Conservation (phyloP, 2,888 invertebrate genomes). For the Campopleginae sp. region DNA sequence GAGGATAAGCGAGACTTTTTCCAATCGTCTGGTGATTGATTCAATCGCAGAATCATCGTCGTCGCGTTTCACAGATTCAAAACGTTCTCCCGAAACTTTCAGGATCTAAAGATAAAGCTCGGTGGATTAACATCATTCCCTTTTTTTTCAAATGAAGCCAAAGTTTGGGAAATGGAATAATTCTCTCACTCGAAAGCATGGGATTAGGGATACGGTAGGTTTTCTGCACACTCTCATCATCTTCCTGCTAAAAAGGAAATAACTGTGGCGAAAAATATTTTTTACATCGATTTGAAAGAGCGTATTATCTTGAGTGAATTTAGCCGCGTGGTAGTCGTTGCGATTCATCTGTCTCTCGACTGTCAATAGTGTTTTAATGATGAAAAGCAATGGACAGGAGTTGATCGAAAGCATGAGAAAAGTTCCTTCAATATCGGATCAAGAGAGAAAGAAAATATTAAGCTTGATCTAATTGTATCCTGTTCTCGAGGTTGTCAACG, state of each 20-base stretch:
- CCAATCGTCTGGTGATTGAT: conserved; percentile 16
- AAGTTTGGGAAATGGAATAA: background rate
- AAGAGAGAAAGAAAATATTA: background rate
- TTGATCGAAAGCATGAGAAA: background rate
- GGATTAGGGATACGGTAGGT: background rate
- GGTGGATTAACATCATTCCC: background rate
- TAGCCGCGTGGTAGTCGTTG: conserved; percentile 2
- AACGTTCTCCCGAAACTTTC: background rate
- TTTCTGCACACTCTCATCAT: conserved; percentile 40
- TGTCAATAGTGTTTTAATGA: conserved; percentile 21
- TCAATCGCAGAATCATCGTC: background rate
- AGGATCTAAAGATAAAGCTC: conserved; percentile 7
- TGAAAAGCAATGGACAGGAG: background rate
- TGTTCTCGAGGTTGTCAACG: background rate
- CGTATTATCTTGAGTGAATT: conserved; percentile 25
- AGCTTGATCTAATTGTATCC: background rate
- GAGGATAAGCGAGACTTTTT: conserved; percentile 59
- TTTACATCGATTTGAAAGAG: background rate
- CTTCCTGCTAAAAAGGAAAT: background rate
- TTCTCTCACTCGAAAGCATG: conserved; percentile 18
- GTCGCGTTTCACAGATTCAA: background rate
- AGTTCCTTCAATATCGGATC: background rate
- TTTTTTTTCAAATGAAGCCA: background rate
- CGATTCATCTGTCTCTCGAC: conserved; percentile 38
- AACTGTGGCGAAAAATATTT: background rate